Conservation (phyloP, 2,113 vertebrate genomes). For the Hippocampus mohnikei region DNA sequence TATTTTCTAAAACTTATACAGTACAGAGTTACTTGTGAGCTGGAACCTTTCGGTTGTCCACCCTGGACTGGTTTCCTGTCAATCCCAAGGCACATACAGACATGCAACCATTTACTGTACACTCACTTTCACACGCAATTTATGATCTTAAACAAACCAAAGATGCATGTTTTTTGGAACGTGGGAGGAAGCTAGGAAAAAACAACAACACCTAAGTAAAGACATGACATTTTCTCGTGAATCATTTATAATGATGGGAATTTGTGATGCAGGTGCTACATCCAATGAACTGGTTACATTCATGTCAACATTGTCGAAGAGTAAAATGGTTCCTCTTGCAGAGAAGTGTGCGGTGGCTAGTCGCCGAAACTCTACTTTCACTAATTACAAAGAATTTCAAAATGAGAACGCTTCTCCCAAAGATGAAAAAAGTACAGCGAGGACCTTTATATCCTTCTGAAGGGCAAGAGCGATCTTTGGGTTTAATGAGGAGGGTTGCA, state of each 20-base stretch:
- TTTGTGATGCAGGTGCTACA: neutral
- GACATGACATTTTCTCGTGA: no score
- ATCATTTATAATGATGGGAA: neutral
- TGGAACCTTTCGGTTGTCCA: no score
- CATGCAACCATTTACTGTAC: no score
- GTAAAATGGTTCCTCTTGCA: conserved; percentile 26
- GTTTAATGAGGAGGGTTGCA: conserved; percentile 64
- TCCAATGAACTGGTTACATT: neutral
- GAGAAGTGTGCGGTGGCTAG: conserved; percentile 29
- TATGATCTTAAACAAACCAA: no score
- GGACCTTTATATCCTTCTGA: conserved; percentile 41
- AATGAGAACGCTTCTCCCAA: conserved; percentile 27
- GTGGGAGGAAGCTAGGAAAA: no score
- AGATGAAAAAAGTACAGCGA: conserved; percentile 40
- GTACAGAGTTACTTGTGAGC: no score
- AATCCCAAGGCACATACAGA: no score
- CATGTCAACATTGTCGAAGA: neutral
- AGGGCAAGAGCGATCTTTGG: conserved; percentile 45
- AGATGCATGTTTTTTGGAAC: no score
- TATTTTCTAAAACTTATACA: neutral
- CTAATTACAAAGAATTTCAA: conserved; percentile 39
- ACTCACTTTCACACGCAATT: no score
- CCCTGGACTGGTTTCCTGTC: no score
- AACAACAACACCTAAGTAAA: no score
- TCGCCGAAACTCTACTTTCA: conserved; percentile 15